phyloP scores from a whole-genome alignment of 2,797 vertebrate genomes.

The Rallus crepitans region DNA sequence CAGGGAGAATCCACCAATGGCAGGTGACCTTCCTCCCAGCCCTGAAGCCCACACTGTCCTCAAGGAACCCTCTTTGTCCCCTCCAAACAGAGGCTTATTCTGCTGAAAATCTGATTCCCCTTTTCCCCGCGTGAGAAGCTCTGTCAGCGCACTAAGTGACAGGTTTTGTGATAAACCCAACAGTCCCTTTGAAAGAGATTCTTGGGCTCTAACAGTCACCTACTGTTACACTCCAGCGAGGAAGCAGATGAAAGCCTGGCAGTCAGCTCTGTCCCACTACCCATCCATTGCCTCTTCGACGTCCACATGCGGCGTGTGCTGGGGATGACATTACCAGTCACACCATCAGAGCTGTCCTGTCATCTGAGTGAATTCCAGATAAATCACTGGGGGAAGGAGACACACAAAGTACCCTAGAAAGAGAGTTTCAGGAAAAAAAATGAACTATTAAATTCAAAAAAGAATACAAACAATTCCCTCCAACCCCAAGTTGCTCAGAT shows the following conservation, averaged over 20 bases:
- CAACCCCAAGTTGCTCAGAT: neutral
- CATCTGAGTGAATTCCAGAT: neutral
- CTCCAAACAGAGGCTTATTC: neutral
- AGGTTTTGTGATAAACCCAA: neutral
- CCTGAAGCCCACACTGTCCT: neutral
- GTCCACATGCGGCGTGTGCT: neutral
- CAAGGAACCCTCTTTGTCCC: neutral
- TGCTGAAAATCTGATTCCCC: neutral
- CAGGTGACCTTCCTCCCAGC: neutral
- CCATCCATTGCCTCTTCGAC: neutral
- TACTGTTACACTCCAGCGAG: rapidly evolving
- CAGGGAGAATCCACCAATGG: rapidly evolving
- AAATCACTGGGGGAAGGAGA: neutral
- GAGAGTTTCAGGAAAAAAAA: neutral
- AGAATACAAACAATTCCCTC: too few relatives aligned
- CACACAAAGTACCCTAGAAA: neutral
- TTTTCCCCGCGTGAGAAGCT: rapidly evolving
- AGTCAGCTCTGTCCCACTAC: neutral
- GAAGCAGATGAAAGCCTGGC: neutral
- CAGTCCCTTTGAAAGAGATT: neutral
- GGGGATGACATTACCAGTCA: neutral
- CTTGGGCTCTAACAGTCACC: neutral
- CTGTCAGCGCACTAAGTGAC: neutral
- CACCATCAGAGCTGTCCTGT: neutral
- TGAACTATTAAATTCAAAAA: neutral